Evolutionary conservation across 2,888 invertebrate species (phyloP).

Genomic region (Ophioninae sp.): DNA sequence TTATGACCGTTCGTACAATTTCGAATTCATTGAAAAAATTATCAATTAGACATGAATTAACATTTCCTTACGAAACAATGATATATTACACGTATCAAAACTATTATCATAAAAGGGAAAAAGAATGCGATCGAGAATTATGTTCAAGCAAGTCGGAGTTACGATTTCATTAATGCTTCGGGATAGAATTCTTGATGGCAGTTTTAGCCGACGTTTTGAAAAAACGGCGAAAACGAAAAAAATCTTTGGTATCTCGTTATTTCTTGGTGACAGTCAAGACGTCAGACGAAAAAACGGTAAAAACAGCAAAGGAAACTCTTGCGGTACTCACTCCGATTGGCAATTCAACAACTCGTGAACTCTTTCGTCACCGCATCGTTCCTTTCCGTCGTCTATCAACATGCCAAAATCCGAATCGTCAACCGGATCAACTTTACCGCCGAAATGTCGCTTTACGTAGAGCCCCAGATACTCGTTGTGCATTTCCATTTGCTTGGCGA

Average conservation of each 20-base stretch:
- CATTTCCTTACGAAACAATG: too few relatives aligned
- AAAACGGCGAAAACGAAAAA: too few relatives aligned
- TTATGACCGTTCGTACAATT: neutral
- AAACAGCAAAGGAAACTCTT: neutral
- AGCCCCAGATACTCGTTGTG: slow-evolving; percentile 73
- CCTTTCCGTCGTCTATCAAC: slow-evolving; percentile 65
- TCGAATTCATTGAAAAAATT: neutral
- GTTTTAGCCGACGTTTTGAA: too few relatives aligned
- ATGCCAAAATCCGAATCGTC: slow-evolving; percentile 67
- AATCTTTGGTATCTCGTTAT: too few relatives aligned
- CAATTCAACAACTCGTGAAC: slow-evolving; percentile 67
- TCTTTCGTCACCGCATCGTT: slow-evolving; percentile 66
- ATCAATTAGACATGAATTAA: neutral
- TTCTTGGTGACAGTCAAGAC: neutral
- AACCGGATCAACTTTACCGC: slow-evolving; percentile 46
- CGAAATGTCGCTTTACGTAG: slow-evolving; percentile 73
- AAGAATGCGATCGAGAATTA: too few relatives aligned
- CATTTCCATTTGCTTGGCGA: slow-evolving; percentile 74
- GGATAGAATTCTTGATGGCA: too few relatives aligned
- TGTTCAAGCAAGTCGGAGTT: too few relatives aligned
- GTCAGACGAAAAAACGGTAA: neutral
- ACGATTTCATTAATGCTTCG: too few relatives aligned
- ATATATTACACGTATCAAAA: too few relatives aligned
- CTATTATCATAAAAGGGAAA: too few relatives aligned
- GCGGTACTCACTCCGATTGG: slow-evolving; percentile 67